Evolutionary conservation across 2,797 vertebrate species (phyloP).

Genomic region (Bradypodion pumilum): DNA sequence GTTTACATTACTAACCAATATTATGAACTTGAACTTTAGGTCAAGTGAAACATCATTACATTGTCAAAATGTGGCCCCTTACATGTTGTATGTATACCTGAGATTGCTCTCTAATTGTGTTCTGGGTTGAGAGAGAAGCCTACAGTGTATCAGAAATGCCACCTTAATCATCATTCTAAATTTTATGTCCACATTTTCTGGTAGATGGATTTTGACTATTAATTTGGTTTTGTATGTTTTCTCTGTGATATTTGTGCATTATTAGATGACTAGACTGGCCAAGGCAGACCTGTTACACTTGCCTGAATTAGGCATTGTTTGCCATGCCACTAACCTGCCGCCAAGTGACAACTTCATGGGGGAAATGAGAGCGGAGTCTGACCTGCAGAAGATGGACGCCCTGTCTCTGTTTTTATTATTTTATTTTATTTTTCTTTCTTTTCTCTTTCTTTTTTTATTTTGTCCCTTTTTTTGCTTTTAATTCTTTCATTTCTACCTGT

Average conservation of each 20-base stretch:
- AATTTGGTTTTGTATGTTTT: slow-evolving; percentile 99
- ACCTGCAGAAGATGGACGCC: slow-evolving; percentile 98
- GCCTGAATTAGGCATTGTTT: slow-evolving; percentile 99
- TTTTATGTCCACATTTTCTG: slow-evolving; percentile 87
- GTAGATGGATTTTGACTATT: slow-evolving; percentile 99
- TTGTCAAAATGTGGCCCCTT: slow-evolving; percentile 58
- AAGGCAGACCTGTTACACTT: slow-evolving; percentile 98
- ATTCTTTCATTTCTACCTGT: slow-evolving; percentile 79
- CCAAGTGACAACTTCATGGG: slow-evolving; percentile 97
- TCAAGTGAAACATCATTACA: slow-evolving; percentile 56
- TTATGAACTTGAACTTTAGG: slow-evolving; percentile 56
- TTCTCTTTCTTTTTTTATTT: slow-evolving; percentile 77
- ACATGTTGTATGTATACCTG: slow-evolving; percentile 58
- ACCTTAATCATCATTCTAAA: slow-evolving; percentile 77
- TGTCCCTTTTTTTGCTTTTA: slow-evolving; percentile 86
- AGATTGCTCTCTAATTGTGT: slow-evolving; percentile 70
- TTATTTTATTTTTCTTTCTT: slow-evolving; percentile 74
- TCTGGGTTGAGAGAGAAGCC: slow-evolving; percentile 69
- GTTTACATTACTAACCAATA: slow-evolving; percentile 49
- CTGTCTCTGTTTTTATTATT: slow-evolving; percentile 93
- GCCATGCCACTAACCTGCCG: slow-evolving; percentile 98
- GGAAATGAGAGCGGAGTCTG: slow-evolving; percentile 97
- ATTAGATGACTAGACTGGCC: slow-evolving; percentile 99
- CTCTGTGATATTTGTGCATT: slow-evolving; percentile 99
- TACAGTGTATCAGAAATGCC: slow-evolving; percentile 70